Evolutionary conservation across 2,888 invertebrate species (phyloP).

Genomic region (Pyralis farinalis): DNA sequence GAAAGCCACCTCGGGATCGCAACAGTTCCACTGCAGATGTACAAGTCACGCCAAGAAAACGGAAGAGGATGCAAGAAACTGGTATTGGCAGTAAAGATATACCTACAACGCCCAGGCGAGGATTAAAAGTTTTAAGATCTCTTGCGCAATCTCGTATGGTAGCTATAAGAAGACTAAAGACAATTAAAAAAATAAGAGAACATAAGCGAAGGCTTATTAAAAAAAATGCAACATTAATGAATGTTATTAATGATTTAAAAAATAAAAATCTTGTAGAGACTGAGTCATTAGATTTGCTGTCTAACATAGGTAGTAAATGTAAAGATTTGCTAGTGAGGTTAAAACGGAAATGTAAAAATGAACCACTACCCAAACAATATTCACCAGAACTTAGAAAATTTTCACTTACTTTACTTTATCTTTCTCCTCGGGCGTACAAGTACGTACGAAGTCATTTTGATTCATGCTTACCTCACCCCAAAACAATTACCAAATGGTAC

Average conservation of each 20-base stretch:
- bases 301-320: neutral
- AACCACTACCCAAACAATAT: slow-evolving; percentile 1
- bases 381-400: slow-evolving; percentile 8
- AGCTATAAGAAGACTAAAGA: neutral
- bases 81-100: slow-evolving; percentile 2
- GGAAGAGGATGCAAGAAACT: slow-evolving; percentile 7
- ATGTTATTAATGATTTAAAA: neutral
- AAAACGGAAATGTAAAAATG: neutral
- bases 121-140: slow-evolving; percentile 1
- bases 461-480: slow-evolving; percentile 9
- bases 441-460: slow-evolving; percentile 10
- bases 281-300: neutral
- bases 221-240: neutral
- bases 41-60: slow-evolving; percentile 1
- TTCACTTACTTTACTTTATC: slow-evolving; percentile 10
- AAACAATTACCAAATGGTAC: slow-evolving; percentile 7
- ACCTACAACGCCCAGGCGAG: slow-evolving; percentile 7
- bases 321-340: neutral
- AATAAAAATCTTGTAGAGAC: neutral
- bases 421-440: slow-evolving; percentile 11
- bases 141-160: slow-evolving; percentile 1
- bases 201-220: neutral
- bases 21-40: neutral
- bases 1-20: neutral
- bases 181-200: slow-evolving; percentile 4